These are phyloP conservation scores for Rhopalosiphum maidis DNA, from an alignment of 1,140 invertebrate genomes.

Conservation along the genomic window DNA sequence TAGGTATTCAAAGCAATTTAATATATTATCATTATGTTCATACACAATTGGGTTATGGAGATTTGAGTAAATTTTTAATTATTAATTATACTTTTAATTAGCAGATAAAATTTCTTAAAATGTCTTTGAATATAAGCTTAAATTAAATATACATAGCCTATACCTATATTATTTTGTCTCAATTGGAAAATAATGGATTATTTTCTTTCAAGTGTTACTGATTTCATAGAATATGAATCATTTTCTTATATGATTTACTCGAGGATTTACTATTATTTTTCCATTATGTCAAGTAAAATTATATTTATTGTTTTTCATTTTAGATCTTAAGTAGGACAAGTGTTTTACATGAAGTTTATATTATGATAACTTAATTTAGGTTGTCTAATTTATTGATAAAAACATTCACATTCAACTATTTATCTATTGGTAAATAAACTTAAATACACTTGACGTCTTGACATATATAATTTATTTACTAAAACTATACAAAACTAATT, in stretches of 20 bases:
- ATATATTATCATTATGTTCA: neutral
- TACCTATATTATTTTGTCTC: too few species aligned
- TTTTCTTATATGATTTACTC: neutral
- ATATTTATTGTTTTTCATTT: neutral
- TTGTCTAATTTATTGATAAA: neutral
- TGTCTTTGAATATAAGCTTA: too few species aligned
- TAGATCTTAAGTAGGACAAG: neutral
- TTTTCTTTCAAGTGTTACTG: neutral
- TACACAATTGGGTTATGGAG: neutral
- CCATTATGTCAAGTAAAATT: neutral
- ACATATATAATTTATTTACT: neutral
- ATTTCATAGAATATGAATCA: neutral
- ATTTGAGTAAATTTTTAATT: neutral
- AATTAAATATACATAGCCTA: too few species aligned
- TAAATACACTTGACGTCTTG: neutral
- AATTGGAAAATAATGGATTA: too few species aligned
- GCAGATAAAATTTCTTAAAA: neutral
- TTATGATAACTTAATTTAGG: neutral
- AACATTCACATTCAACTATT: neutral
- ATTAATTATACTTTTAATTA: neutral
- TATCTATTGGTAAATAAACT: neutral
- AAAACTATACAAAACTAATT: neutral
- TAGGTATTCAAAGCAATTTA: neutral
- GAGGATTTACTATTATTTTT: neutral
- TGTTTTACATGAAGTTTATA: neutral